Conservation (phyloP, 2,888 invertebrate genomes). For the Ennomos erosarius region DNA sequence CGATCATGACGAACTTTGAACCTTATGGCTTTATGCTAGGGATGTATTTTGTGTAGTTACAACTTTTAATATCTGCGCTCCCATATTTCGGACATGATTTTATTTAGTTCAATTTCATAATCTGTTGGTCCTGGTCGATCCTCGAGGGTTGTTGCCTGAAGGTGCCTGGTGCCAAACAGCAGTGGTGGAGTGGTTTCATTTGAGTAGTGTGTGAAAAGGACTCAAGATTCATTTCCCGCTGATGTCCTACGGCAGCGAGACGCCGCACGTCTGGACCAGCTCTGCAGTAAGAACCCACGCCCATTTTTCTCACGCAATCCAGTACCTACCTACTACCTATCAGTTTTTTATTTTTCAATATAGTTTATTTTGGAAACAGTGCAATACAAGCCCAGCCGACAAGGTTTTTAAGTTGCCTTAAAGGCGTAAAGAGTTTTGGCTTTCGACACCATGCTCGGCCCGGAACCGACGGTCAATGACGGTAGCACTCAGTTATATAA, state of each 20-base stretch:
- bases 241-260: conserved; percentile 84
- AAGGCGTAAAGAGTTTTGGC: too few species aligned
- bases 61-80: conserved; percentile 61
- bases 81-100: conserved; percentile 63
- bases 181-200: conserved; percentile 46
- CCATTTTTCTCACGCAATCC: neutral
- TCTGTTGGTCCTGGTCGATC: conserved; percentile 43
- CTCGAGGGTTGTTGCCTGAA: conserved; percentile 27
- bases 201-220: conserved; percentile 60
- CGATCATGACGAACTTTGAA: conserved; percentile 30
- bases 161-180: conserved; percentile 7
- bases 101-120: conserved; percentile 69
- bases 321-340: too few species aligned
- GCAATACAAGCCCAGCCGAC: too few species aligned
- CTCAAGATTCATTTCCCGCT: conserved; percentile 85
- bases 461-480: too few species aligned
- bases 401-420: too few species aligned
- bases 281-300: conserved; percentile 67
- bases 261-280: conserved; percentile 84
- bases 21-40: conserved; percentile 4
- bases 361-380: too few species aligned
- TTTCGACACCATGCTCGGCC: too few species aligned
- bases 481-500: too few species aligned
- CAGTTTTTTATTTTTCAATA: too few species aligned
- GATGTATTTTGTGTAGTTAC: conserved; percentile 37